Evolutionary conservation across 23 tunicate species (phyloP), one percentile per base, ranked within the genome.

Genomic region (Botrylloides violaceus): DNA sequence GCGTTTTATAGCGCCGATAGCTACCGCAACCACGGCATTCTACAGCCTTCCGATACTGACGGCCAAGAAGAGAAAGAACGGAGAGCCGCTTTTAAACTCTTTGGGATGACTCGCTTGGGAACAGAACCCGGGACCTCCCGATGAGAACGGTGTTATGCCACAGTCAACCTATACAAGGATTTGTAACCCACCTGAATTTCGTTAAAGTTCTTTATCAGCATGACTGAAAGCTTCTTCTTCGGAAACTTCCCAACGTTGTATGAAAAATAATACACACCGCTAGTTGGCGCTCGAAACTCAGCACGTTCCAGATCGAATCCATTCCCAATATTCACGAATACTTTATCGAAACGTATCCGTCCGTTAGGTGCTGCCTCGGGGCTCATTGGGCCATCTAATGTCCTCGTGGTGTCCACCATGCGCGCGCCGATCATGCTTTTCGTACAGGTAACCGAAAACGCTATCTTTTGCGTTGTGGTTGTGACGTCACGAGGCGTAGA

Each of bases 211-310:
- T 85, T 85, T 77, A 85, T 75, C 57, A 85, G 64, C 59, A 83
- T 64, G 2, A 85, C 94, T 26, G 94, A 85, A 24, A 85, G 73
- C 66, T 74, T 85, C 84, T 74, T 85, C 2, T 60, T 59, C 24
- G 94, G 94, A 76, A 71, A 85, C 70, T 85, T 85, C 43, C 94
- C 94, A 1, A 85, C 94, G 4, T 83, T 85, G 72, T 61, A 85
- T 49, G 80, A 37, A 37, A 85, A 85, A 35, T 34, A 85, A 33
- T 79, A 85, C 32, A 74, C 57, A 0, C 94, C 94, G 79, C 56
- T 58, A 43, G 79, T 26, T n/a, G 94, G 94, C 81, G 94, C 84
- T 75, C 38, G 66, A 30, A 85, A 85, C 58, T 72, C 73, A 48
- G 76, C 70, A 0, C 48, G 3, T 21, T 58, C 66, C 49, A 50